Conservation (phyloP, 1,140 invertebrate species). For the Orchesella cincta region DNA sequence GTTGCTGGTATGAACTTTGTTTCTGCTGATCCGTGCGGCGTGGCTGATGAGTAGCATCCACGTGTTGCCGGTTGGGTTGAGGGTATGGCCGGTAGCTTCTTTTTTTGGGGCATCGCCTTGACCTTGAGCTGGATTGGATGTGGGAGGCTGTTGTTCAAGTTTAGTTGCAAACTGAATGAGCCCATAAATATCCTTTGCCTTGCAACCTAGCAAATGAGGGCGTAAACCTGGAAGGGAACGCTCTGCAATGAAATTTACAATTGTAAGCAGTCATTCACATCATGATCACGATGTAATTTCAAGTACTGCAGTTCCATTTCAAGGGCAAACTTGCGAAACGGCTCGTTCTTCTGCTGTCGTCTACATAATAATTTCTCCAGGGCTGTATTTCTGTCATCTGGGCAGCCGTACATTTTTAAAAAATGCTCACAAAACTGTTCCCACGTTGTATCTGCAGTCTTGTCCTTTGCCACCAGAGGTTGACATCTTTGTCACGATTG, state of each 20-base stretch:
- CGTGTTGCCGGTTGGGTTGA: neutral
- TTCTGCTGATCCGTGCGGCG: neutral
- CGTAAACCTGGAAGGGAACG: neutral
- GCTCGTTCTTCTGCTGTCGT: neutral
- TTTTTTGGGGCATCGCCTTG: too few species aligned
- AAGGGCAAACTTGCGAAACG: slow-evolving; percentile 3
- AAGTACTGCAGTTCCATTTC: slow-evolving; percentile 18
- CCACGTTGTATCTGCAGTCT: neutral
- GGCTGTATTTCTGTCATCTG: neutral
- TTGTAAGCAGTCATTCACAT: too few species aligned
- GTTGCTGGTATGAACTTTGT: neutral
- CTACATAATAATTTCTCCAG: neutral
- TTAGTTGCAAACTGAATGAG: neutral
- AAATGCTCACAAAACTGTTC: neutral
- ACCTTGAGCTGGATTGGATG: too few species aligned
- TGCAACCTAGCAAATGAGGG: neutral
- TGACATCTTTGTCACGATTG: neutral
- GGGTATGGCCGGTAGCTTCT: neutral
- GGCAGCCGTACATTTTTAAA: neutral
- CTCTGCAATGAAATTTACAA: slow-evolving; percentile 1
- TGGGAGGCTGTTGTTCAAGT: neutral
- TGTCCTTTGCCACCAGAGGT: slow-evolving; percentile 9
- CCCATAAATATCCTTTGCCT: neutral
- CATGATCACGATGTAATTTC: neutral
- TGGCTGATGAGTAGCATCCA: too few species aligned